Conservation (phyloP, 2,888 invertebrate genomes). For the Amiota minor region DNA sequence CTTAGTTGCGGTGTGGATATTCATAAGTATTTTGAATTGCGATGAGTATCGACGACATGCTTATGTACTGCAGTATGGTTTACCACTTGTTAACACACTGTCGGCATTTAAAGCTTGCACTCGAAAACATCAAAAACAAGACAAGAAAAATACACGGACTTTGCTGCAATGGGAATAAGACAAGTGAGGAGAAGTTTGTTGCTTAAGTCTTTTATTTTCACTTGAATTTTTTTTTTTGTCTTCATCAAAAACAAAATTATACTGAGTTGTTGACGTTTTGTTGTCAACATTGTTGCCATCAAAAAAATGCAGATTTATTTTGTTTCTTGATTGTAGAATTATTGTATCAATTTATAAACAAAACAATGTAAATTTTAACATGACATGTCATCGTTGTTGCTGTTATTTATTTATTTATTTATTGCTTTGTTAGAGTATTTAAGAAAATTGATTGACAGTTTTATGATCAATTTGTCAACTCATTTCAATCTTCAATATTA, state of each 20-base stretch:
- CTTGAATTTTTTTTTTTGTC: neutral
- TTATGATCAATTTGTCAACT: slow-evolving; percentile 67
- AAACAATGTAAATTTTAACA: slow-evolving; percentile 25
- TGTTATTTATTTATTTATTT: slow-evolving; percentile 19
- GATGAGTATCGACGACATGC: neutral
- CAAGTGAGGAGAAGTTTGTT: slow-evolving; percentile 43
- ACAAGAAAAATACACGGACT: neutral
- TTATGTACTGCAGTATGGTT: slow-evolving; percentile 51
- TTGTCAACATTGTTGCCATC: slow-evolving; percentile 61
- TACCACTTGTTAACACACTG: slow-evolving; percentile 69
- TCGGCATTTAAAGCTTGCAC: slow-evolving; percentile 57
- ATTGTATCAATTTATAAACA: too few relatives aligned
- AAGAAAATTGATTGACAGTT: slow-evolving; percentile 65
- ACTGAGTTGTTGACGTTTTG: slow-evolving; percentile 62
- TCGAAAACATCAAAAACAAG: neutral
- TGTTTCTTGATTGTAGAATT: too few relatives aligned
- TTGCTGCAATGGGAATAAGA: slow-evolving; percentile 24
- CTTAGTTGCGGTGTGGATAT: slow-evolving; percentile 19
- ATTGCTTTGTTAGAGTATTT: slow-evolving; percentile 36
- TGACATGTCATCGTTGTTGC: slow-evolving; percentile 23
- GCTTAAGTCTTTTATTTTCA: slow-evolving; percentile 55
- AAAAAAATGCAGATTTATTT: neutral
- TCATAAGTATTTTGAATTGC: neutral
- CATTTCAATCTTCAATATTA: too few relatives aligned
- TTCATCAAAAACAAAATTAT: slow-evolving; percentile 42